Percentiles rank a stretch among this genome's conserved stretches.
These are phyloP conservation scores for Notocelia uddmanniana DNA, from an alignment of 2,888 invertebrate genomes.

Conservation along the genomic window DNA sequence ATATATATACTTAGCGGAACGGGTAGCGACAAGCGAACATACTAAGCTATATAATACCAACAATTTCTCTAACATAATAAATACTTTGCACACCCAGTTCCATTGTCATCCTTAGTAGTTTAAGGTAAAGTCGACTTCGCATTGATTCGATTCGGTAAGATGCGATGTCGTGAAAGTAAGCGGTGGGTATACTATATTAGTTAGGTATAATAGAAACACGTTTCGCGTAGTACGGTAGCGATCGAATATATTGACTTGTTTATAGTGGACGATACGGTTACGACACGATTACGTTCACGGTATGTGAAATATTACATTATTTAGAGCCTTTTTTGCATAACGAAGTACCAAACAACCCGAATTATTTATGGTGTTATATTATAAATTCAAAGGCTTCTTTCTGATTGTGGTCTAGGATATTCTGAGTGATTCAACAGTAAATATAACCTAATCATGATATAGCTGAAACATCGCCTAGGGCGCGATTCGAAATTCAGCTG, in stretches of 20 bases:
- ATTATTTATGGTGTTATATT: too few species aligned
- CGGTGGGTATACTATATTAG: conserved; percentile 44
- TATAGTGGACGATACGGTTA: conserved; percentile 54
- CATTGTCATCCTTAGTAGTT: not conserved
- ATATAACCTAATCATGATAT: too few species aligned
- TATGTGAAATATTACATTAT: too few species aligned
- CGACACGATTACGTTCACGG: too few species aligned
- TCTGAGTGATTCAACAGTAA: too few species aligned
- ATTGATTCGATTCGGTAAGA: not conserved
- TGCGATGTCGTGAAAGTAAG: conserved; percentile 25
- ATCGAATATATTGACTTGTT: conserved; percentile 56
- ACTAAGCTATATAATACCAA: conserved; percentile 20
- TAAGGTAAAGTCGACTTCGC: not conserved
- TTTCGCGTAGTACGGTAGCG: conserved; percentile 78
- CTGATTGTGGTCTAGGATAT: too few species aligned
- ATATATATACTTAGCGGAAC: conserved; percentile 19
- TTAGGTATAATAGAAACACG: conserved; percentile 70
- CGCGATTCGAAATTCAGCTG: too few species aligned
- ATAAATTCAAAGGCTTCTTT: too few species aligned
- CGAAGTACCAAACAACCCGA: too few species aligned
- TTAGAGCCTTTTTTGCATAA: too few species aligned
- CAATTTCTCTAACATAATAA: not conserved
- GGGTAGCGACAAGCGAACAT: conserved; percentile 36
- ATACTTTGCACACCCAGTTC: too few species aligned
- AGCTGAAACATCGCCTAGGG: too few species aligned